Evolutionary conservation across 2,888 invertebrate genomes (phyloP), one percentile per base, ranked within the genome.

Genomic region (Drepanosiphum platanoidis): DNA sequence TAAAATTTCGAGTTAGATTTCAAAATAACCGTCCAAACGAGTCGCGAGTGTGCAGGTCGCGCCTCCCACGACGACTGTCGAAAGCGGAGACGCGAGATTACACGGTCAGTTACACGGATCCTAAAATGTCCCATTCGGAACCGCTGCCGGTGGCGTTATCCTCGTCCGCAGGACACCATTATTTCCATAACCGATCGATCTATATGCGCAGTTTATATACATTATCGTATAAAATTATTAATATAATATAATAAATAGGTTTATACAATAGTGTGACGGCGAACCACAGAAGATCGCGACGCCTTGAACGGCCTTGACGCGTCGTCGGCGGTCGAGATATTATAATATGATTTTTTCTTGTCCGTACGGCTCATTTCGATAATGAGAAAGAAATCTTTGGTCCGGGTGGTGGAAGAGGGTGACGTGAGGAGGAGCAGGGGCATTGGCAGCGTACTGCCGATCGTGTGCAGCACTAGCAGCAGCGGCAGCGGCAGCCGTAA

Each of bases 261-360:
- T n/a, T n/a, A n/a, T n/a, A n/a, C n/a, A n/a, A n/a, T n/a, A n/a
- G 11, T 18, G 1, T 13, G 46, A 27, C 30, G 34, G 39, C 64
- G 61, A 75, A 77, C 78, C 42, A 39, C 64, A 42, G 13, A 64
- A 66, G 39, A 61, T 77, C 27, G n/a, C 75, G 30, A 46, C 66
- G 0, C 22, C n/a, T n/a, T n/a, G 11, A 36, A 70, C 36, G 70
- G 58, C 80, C 80, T 80, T 80, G 80, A 70, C 80, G 70, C n/a
- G 8, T 13, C 52, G 80, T 52, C 8, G 79, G 80, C 52, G 18
- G 68, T n/a, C 27, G 22, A 2, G 18, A n/a, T 61, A 27, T 3
- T 27, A 80, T 52, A 34, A 66, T 27, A 66, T 42, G 27, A 22
- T 39, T 32, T 68, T 68, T 68, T 3, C 42, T 36, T 39, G 66